phyloP scores from a whole-genome alignment of 2,888 invertebrate species.

The Blomia tropicalis region DNA sequence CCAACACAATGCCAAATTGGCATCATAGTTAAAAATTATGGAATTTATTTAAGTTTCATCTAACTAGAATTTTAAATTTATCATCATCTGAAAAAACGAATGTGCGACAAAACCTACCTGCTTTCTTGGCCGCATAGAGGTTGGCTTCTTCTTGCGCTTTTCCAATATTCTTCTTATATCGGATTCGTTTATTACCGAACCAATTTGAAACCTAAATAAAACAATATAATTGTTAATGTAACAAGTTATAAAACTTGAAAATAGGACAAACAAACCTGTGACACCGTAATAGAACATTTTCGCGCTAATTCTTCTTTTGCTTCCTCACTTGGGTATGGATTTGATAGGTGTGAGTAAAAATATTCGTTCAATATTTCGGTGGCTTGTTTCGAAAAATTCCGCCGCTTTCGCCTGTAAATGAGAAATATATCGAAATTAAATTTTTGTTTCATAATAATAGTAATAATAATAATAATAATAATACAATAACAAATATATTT shows the following conservation, averaged over 20 bases:
- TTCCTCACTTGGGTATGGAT: slow-evolving; percentile 99
- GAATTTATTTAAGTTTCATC: too few species aligned
- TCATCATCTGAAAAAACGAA: too few species aligned
- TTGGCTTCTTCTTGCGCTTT: slow-evolving; percentile 99
- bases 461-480: not conserved
- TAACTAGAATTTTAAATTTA: too few species aligned
- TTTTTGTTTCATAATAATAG: slow-evolving; percentile 17
- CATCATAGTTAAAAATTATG: too few species aligned
- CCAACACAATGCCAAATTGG: too few species aligned
- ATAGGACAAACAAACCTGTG: slow-evolving; percentile 49
- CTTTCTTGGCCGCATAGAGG: slow-evolving; percentile 90
- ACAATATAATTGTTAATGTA: slow-evolving; percentile 11
- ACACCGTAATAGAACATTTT: slow-evolving; percentile 96
- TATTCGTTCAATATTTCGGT: slow-evolving; percentile 98
- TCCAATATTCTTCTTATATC: slow-evolving; percentile 99
- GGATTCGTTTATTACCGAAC: slow-evolving; percentile 98
- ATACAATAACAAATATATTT: not conserved
- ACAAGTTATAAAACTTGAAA: not conserved
- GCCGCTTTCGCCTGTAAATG: slow-evolving; percentile 52
- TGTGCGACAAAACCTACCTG: too few species aligned
- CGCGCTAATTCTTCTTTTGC: slow-evolving; percentile 98
- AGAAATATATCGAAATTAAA: slow-evolving; percentile 4
- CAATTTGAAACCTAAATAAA: slow-evolving; percentile 79
- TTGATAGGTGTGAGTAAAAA: slow-evolving; percentile 97
- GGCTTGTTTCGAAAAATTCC: slow-evolving; percentile 99